phyloP scores from a whole-genome alignment of 92 coral and sea anemone species.

The Meandrina meandrites region DNA sequence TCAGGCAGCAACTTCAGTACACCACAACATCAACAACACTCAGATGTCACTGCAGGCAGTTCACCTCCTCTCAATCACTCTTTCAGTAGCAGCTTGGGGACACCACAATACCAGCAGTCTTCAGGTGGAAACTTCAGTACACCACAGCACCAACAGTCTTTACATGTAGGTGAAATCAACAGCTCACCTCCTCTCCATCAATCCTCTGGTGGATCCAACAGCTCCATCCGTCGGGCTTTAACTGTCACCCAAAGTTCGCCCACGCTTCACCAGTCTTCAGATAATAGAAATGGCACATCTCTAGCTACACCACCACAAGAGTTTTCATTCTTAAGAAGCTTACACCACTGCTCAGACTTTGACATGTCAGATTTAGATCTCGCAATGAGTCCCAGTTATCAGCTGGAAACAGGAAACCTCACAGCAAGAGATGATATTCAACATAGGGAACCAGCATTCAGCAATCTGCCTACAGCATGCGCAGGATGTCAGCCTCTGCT shows the following conservation, averaged over 20 bases:
- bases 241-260: background rate
- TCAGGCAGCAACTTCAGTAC: background rate
- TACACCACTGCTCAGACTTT: conserved; percentile 37
- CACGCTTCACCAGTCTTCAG: background rate
- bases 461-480: conserved; percentile 26
- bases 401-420: conserved; percentile 10
- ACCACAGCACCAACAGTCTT: background rate
- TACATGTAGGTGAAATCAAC: conserved; percentile 20
- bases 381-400: conserved; percentile 20
- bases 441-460: conserved; percentile 26
- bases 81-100: too few species aligned
- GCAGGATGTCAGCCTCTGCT: conserved; percentile 43
- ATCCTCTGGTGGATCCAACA: background rate
- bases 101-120: too few species aligned
- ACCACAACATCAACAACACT: conserved; percentile 2
- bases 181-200: conserved; percentile 17
- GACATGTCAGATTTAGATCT: conserved; percentile 31
- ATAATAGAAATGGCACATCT: conserved; percentile 8
- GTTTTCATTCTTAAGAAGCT: conserved; percentile 40
- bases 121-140: background rate
- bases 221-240: conserved; percentile 13
- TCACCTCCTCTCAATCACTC: conserved; percentile 27
- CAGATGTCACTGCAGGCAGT: background rate
- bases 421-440: background rate
- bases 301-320: conserved; percentile 7